Conservation (phyloP, 2,888 invertebrate species). For the Conops quadrifasciatus region DNA sequence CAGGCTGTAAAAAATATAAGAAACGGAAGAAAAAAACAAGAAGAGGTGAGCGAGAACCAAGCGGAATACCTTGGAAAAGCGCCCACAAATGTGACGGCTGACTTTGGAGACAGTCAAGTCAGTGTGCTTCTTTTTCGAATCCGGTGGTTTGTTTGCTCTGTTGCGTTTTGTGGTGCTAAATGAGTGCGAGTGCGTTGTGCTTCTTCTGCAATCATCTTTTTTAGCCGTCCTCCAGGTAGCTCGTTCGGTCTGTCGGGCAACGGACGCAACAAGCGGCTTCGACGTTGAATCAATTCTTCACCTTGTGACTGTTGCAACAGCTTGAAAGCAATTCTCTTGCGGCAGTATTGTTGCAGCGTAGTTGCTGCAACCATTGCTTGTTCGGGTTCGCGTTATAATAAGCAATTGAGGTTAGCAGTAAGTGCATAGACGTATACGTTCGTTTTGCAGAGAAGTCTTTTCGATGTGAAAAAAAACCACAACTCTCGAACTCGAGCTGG, state of each 20-base stretch:
- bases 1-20: slow-evolving; percentile 17
- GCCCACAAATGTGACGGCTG: slow-evolving; percentile 16
- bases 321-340: not conserved
- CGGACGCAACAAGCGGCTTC: too few relatives aligned
- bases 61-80: slow-evolving; percentile 24
- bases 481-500: too few relatives aligned
- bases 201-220: not conserved
- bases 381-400: too few relatives aligned
- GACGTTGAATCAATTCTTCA: not conserved
- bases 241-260: not conserved
- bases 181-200: not conserved
- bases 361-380: not conserved
- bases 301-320: not conserved
- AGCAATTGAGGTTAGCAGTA: too few relatives aligned
- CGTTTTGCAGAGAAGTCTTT: too few relatives aligned
- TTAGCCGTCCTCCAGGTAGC: not conserved
- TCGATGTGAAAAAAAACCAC: too few relatives aligned
- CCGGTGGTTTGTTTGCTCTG: not conserved
- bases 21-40: slow-evolving; percentile 17
- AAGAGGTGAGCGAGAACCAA: not conserved
- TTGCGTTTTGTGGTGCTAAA: not conserved
- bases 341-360: not conserved
- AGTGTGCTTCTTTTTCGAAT: not conserved
- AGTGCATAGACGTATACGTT: too few relatives aligned
- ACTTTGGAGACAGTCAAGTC: not conserved